Percentiles rank a stretch among this genome's conserved stretches.
Evolutionary conservation across 2,797 vertebrate genomes (phyloP).

Genomic region (Rachycentron canadum): DNA sequence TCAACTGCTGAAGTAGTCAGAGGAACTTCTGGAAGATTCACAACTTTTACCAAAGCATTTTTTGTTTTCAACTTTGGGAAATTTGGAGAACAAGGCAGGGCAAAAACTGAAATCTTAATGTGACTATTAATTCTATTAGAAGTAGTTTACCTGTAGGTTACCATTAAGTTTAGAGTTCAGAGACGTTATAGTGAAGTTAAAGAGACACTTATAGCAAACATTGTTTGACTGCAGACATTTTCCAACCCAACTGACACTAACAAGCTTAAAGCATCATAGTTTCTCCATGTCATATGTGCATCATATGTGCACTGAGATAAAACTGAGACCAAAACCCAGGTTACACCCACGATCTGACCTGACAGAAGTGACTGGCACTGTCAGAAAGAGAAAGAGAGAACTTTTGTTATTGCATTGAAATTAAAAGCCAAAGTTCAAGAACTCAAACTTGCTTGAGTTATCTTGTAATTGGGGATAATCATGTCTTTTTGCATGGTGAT

Average conservation of each 20-base stretch:
- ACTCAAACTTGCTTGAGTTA: no score
- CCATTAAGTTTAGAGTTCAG: no score
- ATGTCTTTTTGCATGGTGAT: not conserved
- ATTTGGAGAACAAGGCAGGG: not conserved
- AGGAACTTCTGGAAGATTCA: not conserved
- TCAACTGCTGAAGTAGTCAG: not conserved
- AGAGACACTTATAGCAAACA: not conserved
- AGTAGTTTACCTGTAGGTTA: no score
- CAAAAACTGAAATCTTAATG: no score
- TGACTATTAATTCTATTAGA: no score
- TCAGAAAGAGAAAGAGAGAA: no score
- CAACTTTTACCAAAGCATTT: not conserved
- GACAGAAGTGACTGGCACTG: not conserved
- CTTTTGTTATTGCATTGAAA: no score
- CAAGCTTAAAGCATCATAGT: not conserved
- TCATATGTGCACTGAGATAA: not conserved
- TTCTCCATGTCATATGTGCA: not conserved
- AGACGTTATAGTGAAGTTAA: no score
- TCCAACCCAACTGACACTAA: not conserved
- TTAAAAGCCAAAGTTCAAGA: no score
- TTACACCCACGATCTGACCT: not conserved
- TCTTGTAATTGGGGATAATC: no score
- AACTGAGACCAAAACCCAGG: not conserved
- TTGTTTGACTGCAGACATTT: not conserved
- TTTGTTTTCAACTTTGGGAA: not conserved